A percentile compares a stretch with the other conserved stretches of the same genome.
Evolutionary conservation across 35 echinoderm and acorn worm genomes (phyloP).

Genomic region (Ptychodera flava): DNA sequence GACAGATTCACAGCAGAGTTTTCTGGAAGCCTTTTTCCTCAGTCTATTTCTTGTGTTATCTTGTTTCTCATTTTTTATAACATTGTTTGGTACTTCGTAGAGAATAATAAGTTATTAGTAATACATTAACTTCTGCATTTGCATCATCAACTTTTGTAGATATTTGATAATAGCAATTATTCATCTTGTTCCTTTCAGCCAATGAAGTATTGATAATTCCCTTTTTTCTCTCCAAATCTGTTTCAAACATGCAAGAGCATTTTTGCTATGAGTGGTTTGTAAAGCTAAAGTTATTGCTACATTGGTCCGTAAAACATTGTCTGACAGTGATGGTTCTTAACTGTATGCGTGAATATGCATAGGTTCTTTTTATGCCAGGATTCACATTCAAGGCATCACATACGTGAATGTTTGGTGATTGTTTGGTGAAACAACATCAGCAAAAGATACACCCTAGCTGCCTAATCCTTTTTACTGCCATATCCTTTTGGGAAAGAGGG

Average conservation of each 20-base stretch:
- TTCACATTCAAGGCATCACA: too few relatives aligned
- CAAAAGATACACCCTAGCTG: too few relatives aligned
- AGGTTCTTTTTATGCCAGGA: too few relatives aligned
- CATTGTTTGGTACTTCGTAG: not conserved
- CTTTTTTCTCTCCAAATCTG: not conserved
- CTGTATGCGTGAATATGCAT: not conserved
- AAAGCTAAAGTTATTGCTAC: not conserved
- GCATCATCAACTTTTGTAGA: not conserved
- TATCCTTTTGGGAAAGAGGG: too few relatives aligned
- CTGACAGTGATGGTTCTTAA: not conserved
- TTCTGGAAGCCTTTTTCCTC: not conserved
- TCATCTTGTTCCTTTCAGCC: not conserved
- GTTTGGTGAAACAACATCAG: too few relatives aligned
- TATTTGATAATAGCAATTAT: not conserved
- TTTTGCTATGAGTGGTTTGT: not conserved
- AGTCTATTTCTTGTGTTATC: too few relatives aligned
- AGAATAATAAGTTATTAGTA: too few relatives aligned
- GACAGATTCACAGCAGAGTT: not conserved
- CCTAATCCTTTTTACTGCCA: too few relatives aligned
- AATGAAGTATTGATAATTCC: not conserved
- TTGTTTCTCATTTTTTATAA: not conserved
- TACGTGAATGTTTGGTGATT: too few relatives aligned
- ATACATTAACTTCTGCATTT: not conserved
- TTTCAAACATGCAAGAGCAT: not conserved
- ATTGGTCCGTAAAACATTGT: not conserved